Percentiles rank a stretch among this genome's conserved stretches.
Conservation (phyloP, 2,113 vertebrate genomes). For the Catharus fuscescens region DNA sequence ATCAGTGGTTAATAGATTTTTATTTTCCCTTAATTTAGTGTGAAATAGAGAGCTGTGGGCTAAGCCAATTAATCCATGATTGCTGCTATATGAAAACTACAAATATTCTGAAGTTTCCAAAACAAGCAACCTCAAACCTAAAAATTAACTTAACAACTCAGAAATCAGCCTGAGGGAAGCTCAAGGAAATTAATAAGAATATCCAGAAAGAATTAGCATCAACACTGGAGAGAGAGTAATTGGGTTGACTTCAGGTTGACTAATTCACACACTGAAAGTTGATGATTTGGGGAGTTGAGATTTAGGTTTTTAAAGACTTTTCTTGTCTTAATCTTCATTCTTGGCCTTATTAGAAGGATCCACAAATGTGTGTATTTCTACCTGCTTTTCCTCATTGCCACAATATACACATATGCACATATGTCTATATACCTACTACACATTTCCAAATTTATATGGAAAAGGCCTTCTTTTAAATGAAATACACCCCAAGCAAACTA, state of each 20-base stretch:
- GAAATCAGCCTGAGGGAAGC: conserved; percentile 40
- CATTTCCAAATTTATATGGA: neutral
- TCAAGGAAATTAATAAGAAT: conserved; percentile 51
- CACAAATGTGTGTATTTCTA: neutral
- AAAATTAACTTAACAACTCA: conserved; percentile 37
- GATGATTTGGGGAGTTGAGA: neutral
- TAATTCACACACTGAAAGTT: conserved; percentile 1
- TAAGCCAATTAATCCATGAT: neutral
- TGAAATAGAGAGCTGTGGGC: neutral
- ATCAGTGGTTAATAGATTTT: neutral
- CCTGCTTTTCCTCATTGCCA: neutral
- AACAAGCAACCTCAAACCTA: conserved; percentile 22
- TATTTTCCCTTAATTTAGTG: neutral
- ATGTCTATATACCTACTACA: neutral
- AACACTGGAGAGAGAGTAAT: conserved; percentile 10
- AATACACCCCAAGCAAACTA: neutral
- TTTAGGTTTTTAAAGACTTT: neutral
- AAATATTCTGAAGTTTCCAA: conserved; percentile 16
- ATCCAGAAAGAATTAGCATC: conserved; percentile 40
- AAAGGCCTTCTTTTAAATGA: neutral
- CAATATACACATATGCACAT: neutral
- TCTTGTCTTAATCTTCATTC: neutral
- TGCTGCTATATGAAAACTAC: neutral
- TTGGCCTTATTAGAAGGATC: neutral
- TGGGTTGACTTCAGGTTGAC: conserved; percentile 32